Evolutionary conservation across 2,797 vertebrate genomes (phyloP), one percentile per base, ranked within the genome.

Genomic region (Rhodeus uyekii): DNA sequence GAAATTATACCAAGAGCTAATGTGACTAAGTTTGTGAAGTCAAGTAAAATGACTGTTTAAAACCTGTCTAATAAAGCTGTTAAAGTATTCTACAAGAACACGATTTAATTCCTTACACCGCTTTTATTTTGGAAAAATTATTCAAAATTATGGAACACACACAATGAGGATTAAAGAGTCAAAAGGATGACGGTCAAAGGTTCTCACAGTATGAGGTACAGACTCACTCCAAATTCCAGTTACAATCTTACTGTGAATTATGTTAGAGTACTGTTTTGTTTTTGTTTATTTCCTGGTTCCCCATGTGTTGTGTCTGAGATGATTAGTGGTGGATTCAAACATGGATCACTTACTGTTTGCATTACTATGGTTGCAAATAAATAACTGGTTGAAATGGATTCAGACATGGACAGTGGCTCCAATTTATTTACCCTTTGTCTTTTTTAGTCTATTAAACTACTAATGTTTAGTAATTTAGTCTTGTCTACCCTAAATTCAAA

Each of bases 111-210:
- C 4, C 19, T 22, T 64, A 67, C 6, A 42, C 8, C 8, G 36
- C 10, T 39, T 39, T 42, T 42, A 3, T 42, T 44, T 46, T 48
- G 16, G 24, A 18, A 8, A 32, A 46, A 46, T 32, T 71, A 32
- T 46, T 19, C 4, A 10, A 44, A 88, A 87, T 73, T 65, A 32
- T 1, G 38, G 24, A 27, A 60, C 50, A 34, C 18, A 10, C 29
- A 22, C 1, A 69, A 27, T 18, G 1, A 24, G 36, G 29, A 24
- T 53, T 8, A 79, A 61, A 44, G 8, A 44, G 38, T n/a, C 8
- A 7, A 32, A 29, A 14, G 8, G 38, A 48, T 46, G 27, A 36
- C 2, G 19, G 29, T 4, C 24, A 53, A 78, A 67, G 24, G 34
- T 61, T 80, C 8, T 8, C 27, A n/a, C 7, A 24, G 27, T 22